Evolutionary conservation across 2,113 vertebrate genomes (phyloP).

Genomic region (Pandion haliaetus): DNA sequence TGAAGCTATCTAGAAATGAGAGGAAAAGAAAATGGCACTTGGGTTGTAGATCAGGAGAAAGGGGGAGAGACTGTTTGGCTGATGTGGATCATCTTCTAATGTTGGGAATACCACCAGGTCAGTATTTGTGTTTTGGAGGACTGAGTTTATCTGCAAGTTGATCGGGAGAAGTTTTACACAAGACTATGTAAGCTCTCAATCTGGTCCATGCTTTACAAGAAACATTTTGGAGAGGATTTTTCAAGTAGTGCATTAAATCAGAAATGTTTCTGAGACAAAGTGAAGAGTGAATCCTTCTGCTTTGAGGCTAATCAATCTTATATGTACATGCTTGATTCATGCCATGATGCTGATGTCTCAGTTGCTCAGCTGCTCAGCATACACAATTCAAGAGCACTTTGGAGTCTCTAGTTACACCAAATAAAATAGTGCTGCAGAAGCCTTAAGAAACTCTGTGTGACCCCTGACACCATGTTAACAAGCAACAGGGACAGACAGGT

Average conservation of each 20-base stretch:
- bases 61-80: background rate
- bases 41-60: background rate
- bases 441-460: background rate
- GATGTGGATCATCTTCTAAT: background rate
- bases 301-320: background rate
- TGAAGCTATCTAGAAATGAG: background rate
- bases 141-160: background rate
- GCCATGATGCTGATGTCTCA: background rate
- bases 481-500: background rate
- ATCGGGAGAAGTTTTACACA: background rate
- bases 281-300: background rate
- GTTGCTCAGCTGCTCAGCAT: background rate
- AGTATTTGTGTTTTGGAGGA: background rate
- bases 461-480: background rate
- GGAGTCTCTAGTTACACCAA: background rate
- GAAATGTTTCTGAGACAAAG: background rate
- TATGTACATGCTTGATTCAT: background rate
- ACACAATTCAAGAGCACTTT: background rate
- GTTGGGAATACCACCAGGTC: background rate
- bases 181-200: background rate
- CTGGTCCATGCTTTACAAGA: background rate
- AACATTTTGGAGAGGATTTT: slow-evolving; percentile 1
- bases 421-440: background rate
- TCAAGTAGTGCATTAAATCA: background rate
- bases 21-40: background rate